These are phyloP conservation scores for Pseudobourletiella spinata DNA, from an alignment of 1,140 invertebrate species.

Conservation along the genomic window DNA sequence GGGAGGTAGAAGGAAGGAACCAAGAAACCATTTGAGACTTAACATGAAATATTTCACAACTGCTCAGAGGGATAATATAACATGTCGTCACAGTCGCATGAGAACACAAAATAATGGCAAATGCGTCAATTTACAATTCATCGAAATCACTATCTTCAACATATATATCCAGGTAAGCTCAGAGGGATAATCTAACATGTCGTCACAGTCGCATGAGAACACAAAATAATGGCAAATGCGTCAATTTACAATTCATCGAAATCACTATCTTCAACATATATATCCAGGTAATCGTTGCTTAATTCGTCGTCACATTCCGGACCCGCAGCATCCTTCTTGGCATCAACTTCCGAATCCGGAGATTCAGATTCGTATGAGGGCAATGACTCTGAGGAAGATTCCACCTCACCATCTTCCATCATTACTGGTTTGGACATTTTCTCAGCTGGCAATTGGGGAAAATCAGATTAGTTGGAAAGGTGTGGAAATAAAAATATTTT, in stretches of 20 bases:
- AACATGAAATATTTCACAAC: too few species aligned
- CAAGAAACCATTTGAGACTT: too few species aligned
- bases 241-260: background rate
- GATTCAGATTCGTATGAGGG: background rate
- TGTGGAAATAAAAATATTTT: background rate
- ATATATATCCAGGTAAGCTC: background rate
- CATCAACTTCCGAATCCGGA: background rate
- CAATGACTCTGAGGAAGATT: background rate
- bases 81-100: too few species aligned
- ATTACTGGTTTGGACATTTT: background rate
- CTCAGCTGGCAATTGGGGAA: background rate
- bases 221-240: too few species aligned
- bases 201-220: too few species aligned
- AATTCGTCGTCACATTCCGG: background rate
- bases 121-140: slow-evolving; percentile 5
- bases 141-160: background rate
- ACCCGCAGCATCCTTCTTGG: too few species aligned
- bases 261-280: background rate
- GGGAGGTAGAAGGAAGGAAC: too few species aligned
- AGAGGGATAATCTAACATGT: too few species aligned
- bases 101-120: too few species aligned
- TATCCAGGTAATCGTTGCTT: background rate
- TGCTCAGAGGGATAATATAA: too few species aligned
- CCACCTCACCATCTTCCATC: background rate
- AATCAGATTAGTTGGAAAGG: background rate